A percentile compares a stretch with the other conserved stretches of the same genome.
phyloP scores from a whole-genome alignment of 2,113 vertebrate genomes.

The Machaerirhynchus nigripectus region DNA sequence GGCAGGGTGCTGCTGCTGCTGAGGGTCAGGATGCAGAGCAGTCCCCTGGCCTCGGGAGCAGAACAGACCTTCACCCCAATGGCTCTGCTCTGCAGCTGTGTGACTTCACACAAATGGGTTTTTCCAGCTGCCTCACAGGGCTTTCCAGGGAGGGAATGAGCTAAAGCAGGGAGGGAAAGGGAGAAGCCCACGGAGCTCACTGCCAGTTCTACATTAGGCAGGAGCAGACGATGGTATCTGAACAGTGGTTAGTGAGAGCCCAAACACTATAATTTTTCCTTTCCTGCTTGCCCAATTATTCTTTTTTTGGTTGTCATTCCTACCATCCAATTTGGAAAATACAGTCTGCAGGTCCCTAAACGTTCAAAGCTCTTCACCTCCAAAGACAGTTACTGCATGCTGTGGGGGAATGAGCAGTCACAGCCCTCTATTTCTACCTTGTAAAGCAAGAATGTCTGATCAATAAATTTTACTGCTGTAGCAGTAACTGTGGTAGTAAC shows the following conservation, averaged over 20 bases:
- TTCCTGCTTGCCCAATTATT: neutral
- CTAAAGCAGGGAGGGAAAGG: neutral
- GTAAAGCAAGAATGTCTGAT: neutral
- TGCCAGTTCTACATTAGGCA: neutral
- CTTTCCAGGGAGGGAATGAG: neutral
- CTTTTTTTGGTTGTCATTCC: neutral
- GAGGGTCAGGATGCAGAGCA: neutral
- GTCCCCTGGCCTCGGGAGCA: neutral
- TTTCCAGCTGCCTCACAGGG: neutral
- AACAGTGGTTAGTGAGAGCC: neutral
- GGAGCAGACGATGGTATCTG: neutral
- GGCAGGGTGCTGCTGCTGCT: neutral
- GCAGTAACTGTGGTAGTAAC: slow-evolving; percentile 23
- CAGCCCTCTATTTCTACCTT: neutral
- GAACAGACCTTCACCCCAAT: slow-evolving; percentile 3
- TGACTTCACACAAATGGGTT: neutral
- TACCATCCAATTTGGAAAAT: neutral
- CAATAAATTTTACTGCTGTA: slow-evolving; percentile 17
- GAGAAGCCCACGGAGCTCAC: neutral
- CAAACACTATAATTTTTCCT: neutral
- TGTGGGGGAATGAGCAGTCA: neutral
- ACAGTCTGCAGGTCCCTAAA: neutral
- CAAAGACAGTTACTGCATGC: neutral
- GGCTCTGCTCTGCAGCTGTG: neutral
- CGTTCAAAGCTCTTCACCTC: neutral